Evolutionary conservation across 2,797 vertebrate genomes (phyloP).

Genomic region (Falco berigora): DNA sequence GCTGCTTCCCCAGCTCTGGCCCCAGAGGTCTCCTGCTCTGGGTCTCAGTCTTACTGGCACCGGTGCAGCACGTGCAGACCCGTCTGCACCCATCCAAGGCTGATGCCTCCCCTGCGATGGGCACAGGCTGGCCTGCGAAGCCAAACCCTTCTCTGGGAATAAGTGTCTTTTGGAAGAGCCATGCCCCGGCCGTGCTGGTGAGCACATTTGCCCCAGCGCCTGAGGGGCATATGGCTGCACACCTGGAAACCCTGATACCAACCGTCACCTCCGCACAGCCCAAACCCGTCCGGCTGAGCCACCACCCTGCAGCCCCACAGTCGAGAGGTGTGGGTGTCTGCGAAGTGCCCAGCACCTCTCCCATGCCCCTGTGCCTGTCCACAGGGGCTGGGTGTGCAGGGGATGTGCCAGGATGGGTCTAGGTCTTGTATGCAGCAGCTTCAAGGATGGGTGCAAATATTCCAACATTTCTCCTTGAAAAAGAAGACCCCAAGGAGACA

Average conservation of each 20-base stretch:
- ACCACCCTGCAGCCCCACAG: background rate
- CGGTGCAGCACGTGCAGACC: background rate
- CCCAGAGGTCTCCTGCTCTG: background rate
- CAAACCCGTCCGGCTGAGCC: background rate
- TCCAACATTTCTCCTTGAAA: background rate
- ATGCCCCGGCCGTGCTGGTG: accelerated
- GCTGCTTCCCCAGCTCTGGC: background rate
- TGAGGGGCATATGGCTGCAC: background rate
- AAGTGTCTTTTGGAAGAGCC: background rate
- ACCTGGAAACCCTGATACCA: background rate
- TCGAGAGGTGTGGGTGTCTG: too few species aligned
- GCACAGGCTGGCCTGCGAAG: too few species aligned
- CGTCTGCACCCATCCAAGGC: accelerated
- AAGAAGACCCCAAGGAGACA: background rate
- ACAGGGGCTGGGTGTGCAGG: accelerated
- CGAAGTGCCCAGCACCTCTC: too few species aligned
- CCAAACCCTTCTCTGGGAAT: background rate
- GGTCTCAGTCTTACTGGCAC: background rate
- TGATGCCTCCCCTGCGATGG: background rate
- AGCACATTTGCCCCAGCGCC: background rate
- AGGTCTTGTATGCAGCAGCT: too few species aligned
- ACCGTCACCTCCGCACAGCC: background rate
- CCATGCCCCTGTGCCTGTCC: too few species aligned
- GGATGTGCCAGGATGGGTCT: too few species aligned
- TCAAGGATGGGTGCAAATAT: background rate